phyloP scores from a whole-genome alignment of 2,113 vertebrate species.

The Oreotrochilus melanogaster region DNA sequence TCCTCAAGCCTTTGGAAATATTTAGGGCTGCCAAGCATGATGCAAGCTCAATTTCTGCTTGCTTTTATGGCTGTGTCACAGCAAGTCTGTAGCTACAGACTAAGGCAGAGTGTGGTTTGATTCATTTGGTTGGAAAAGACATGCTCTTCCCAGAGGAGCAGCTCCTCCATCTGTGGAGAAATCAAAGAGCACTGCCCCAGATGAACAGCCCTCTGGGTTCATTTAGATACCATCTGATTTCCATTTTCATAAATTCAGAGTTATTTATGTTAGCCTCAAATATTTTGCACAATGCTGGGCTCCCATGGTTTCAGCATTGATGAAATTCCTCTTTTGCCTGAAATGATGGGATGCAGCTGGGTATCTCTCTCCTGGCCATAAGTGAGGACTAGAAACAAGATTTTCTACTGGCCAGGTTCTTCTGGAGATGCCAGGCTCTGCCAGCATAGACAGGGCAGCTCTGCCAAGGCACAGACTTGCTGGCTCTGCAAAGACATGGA shows the following conservation, averaged over 20 bases:
- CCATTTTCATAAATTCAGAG: background rate
- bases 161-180: background rate
- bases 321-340: background rate
- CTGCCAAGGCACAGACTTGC: fast-evolving
- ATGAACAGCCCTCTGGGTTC: background rate
- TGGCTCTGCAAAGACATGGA: background rate
- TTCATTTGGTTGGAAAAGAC: background rate
- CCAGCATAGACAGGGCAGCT: background rate
- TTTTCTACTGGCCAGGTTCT: background rate
- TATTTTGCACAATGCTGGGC: background rate
- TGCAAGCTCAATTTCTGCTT: background rate
- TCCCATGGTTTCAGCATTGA: background rate
- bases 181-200: background rate
- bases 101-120: background rate
- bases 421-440: background rate
- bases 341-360: background rate
- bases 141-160: background rate
- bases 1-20: background rate
- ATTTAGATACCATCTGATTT: background rate
- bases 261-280: background rate
- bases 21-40: background rate
- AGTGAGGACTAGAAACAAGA: background rate
- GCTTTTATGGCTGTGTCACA: background rate
- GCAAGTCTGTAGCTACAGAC: background rate
- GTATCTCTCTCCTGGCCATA: background rate